These are phyloP conservation scores for Loris lydekkerianus DNA, from an alignment of 2,797 vertebrate species.

Conservation along the genomic window DNA sequence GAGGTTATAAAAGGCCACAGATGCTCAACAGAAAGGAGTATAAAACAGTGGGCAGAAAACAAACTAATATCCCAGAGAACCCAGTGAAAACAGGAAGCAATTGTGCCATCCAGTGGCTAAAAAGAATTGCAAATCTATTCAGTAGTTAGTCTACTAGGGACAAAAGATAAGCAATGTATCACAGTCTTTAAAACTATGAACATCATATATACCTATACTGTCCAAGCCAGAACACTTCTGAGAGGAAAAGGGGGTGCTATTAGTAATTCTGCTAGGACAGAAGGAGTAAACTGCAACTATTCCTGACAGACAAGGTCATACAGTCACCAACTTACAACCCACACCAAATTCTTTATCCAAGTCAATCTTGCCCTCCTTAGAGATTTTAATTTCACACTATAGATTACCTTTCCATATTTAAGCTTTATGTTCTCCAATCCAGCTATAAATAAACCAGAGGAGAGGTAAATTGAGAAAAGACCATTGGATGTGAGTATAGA, in stretches of 20 bases:
- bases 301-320: neutral
- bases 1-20: constrained; percentile 11
- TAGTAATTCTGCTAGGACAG: neutral
- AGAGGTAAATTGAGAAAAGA: neutral
- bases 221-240: constrained; percentile 7
- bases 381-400: constrained; percentile 25
- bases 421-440: neutral
- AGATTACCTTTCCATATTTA: neutral
- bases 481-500: neutral
- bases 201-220: neutral
- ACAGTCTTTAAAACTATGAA: constrained; percentile 13
- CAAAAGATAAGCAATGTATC: neutral
- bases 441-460: constrained; percentile 46
- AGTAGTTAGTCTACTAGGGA: neutral
- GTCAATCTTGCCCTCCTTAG: constrained; percentile 30
- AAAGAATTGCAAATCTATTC: constrained; percentile 40
- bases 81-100: constrained; percentile 56
- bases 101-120: constrained; percentile 74
- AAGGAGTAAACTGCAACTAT: neutral
- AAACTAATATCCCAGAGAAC: neutral
- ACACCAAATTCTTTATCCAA: neutral
- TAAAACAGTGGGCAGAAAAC: constrained; percentile 22
- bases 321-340: constrained; percentile 1
- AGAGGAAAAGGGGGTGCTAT: neutral
- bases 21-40: neutral